Evolutionary conservation across 1,140 invertebrate species (phyloP).

Genomic region (Rhagoletis pomonella): DNA sequence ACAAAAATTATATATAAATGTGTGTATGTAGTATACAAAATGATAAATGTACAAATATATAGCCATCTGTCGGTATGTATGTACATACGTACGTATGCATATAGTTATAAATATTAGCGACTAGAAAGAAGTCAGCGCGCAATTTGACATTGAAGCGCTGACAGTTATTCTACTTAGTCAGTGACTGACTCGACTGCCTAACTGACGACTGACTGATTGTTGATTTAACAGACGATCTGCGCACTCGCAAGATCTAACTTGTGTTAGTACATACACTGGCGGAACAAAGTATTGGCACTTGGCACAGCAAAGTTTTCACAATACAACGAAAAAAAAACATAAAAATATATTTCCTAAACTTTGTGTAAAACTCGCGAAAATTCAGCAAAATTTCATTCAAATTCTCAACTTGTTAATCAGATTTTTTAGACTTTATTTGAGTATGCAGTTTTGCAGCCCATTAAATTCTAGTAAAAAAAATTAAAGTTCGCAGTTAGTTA

Average conservation of each 20-base stretch:
- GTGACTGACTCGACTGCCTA: slow-evolving; percentile 10
- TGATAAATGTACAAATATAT: slow-evolving; percentile 3
- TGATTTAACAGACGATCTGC: slow-evolving; percentile 13
- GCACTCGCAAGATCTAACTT: slow-evolving; percentile 9
- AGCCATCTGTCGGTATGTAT: neutral
- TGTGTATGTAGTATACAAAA: neutral
- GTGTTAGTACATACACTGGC: neutral
- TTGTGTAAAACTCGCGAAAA: no score
- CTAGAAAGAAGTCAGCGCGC: slow-evolving; percentile 1
- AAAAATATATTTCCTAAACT: no score
- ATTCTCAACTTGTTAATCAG: no score
- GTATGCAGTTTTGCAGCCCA: no score
- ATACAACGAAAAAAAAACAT: no score
- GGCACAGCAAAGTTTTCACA: no score
- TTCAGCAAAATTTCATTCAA: no score
- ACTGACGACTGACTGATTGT: slow-evolving; percentile 38
- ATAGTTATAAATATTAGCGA: slow-evolving; percentile 8
- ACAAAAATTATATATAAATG: neutral
- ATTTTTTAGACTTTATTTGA: no score
- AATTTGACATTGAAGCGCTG: slow-evolving; percentile 45
- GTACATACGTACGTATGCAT: neutral
- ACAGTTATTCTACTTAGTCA: slow-evolving; percentile 44
- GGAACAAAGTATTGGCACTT: neutral
- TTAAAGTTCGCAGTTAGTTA: no score
- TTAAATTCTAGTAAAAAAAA: no score